Percentiles rank a stretch among this genome's conserved stretches.
phyloP scores from a whole-genome alignment of 1,140 invertebrate species.

The Scaptomyza montana region DNA sequence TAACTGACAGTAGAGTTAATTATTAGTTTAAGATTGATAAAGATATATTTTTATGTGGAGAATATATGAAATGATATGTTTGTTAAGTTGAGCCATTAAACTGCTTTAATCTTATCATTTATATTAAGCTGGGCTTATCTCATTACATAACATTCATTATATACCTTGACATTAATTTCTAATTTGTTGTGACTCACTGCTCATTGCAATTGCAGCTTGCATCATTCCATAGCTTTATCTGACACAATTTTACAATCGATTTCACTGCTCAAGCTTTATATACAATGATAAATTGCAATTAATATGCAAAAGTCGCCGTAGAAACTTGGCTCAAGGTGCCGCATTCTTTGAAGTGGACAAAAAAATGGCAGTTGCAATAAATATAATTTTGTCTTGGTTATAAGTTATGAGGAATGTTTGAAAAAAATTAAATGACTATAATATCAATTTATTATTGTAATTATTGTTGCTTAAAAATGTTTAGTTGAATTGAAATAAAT shows the following conservation, averaged over 20 bases:
- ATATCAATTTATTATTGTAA: no score
- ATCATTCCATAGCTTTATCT: background rate
- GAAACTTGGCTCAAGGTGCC: slow-evolving; percentile 16
- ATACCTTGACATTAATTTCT: background rate
- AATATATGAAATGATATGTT: background rate
- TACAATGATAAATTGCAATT: slow-evolving; percentile 1
- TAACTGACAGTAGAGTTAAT: no score
- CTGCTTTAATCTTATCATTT: background rate
- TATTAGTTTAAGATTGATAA: background rate
- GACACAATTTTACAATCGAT: slow-evolving; percentile 16
- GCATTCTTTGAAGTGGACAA: slow-evolving; percentile 9
- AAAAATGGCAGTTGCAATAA: slow-evolving; percentile 6
- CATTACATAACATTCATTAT: background rate
- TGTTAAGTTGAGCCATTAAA: background rate
- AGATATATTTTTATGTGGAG: background rate
- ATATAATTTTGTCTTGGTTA: background rate
- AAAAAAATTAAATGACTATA: background rate
- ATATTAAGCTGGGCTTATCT: background rate
- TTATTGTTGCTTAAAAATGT: no score
- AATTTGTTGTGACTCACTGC: background rate
- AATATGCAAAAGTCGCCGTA: slow-evolving; percentile 7
- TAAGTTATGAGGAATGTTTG: background rate
- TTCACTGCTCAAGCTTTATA: background rate
- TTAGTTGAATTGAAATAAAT: no score
- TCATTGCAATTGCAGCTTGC: background rate